A percentile compares a stretch with the other conserved stretches of the same genome.
Evolutionary conservation across 2,888 invertebrate genomes (phyloP).

Genomic region (Amiota communis): DNA sequence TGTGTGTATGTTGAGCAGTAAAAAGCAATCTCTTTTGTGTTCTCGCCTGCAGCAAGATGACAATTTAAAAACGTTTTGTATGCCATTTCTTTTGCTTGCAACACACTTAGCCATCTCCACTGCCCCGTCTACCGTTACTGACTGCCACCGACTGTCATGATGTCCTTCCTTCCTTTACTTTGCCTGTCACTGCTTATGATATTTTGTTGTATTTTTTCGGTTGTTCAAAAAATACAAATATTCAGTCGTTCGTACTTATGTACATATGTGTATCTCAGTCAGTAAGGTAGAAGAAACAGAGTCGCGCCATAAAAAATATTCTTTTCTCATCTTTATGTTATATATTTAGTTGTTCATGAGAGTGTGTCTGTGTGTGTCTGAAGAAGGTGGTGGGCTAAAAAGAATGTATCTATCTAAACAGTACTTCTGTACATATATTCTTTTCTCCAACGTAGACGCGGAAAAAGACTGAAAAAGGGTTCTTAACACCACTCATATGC

Average conservation of each 20-base stretch:
- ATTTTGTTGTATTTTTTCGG: conserved; percentile 4
- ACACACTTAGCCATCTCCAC: background rate
- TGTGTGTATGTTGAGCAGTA: conserved; percentile 4
- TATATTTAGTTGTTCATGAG: no score
- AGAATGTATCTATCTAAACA: no score
- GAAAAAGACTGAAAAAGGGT: no score
- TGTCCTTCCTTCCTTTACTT: conserved; percentile 4
- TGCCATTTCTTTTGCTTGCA: conserved; percentile 16
- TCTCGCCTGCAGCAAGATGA: conserved; percentile 24
- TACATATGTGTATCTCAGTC: no score
- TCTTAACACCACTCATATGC: no score
- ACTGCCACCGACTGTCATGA: background rate
- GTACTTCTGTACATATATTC: background rate
- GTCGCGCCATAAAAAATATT: no score
- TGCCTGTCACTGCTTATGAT: background rate
- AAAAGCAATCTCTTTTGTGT: conserved; percentile 24
- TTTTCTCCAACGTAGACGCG: no score
- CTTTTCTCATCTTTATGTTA: no score
- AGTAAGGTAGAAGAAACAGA: no score
- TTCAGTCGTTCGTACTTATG: no score
- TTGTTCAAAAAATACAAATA: background rate
- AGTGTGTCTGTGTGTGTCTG: no score
- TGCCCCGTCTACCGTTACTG: background rate
- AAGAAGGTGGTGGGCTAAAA: no score
- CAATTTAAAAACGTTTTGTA: conserved; percentile 31